Conservation (phyloP, 2,888 invertebrate genomes). For the Chrysolina haemoptera region DNA sequence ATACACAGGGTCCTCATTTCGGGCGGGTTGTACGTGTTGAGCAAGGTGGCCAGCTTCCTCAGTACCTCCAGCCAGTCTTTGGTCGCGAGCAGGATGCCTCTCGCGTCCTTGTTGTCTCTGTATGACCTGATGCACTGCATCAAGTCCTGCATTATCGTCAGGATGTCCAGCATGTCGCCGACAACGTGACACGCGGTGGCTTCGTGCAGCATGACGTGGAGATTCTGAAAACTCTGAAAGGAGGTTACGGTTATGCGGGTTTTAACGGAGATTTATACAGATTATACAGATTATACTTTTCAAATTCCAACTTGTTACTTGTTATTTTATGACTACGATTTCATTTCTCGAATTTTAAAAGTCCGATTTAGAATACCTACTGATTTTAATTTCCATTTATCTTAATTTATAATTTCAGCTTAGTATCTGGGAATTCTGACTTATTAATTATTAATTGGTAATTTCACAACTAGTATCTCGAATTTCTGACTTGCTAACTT, state of each 20-base stretch:
- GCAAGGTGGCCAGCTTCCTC: conserved; percentile 87
- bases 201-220: conserved; percentile 95
- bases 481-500: conserved; percentile 47
- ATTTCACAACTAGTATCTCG: no score
- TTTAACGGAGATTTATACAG: no score
- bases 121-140: conserved; percentile 81
- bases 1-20: conserved; percentile 87
- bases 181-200: conserved; percentile 91
- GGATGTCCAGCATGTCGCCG: conserved; percentile 87
- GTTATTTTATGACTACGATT: no score
- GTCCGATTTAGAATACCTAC: no score
- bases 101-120: conserved; percentile 78
- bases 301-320: no score
- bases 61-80: conserved; percentile 93
- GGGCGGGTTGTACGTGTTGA: conserved; percentile 91
- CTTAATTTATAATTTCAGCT: no score
- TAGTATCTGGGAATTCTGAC: no score
- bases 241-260: conserved; percentile 62
- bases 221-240: conserved; percentile 86
- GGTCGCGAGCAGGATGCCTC: conserved; percentile 78
- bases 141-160: conserved; percentile 83
- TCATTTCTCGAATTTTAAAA: no score
- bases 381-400: no score
- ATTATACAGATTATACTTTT: no score
- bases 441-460: no score